Conservation (phyloP, 2,888 invertebrate species). For the Hydraecia micacea region DNA sequence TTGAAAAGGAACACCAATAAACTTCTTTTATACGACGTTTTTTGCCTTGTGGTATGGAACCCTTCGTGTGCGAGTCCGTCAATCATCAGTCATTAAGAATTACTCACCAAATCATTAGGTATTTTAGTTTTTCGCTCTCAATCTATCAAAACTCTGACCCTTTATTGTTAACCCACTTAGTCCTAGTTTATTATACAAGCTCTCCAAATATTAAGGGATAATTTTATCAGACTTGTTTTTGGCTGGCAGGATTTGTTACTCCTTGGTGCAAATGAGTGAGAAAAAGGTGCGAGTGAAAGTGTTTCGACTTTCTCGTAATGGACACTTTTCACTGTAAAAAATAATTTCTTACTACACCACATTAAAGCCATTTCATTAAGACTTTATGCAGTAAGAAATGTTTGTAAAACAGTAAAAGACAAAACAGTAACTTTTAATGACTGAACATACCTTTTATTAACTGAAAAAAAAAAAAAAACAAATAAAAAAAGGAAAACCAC, state of each 20-base stretch:
- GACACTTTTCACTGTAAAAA: slow-evolving; percentile 35
- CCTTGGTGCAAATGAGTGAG: slow-evolving; percentile 61
- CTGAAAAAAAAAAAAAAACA: too few relatives aligned
- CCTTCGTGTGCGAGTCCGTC: too few relatives aligned
- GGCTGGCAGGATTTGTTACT: slow-evolving; percentile 42
- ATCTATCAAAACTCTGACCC: neutral
- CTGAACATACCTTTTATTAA: too few relatives aligned
- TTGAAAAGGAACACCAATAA: too few relatives aligned
- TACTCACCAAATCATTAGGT: neutral
- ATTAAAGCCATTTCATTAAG: too few relatives aligned
- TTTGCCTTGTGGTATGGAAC: too few relatives aligned
- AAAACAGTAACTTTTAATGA: too few relatives aligned
- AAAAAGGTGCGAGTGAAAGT: slow-evolving; percentile 70
- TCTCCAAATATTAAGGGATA: slow-evolving; percentile 18
- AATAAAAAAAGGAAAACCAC: too few relatives aligned
- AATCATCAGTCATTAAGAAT: neutral
- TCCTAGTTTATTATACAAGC: slow-evolving; percentile 12
- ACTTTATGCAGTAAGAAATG: too few relatives aligned
- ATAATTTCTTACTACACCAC: too few relatives aligned
- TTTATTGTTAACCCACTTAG: neutral
- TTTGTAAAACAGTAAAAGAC: too few relatives aligned
- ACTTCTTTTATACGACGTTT: too few relatives aligned
- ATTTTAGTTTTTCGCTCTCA: neutral
- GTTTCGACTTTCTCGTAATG: slow-evolving; percentile 63
- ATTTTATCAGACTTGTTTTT: slow-evolving; percentile 36